Evolutionary conservation across 2,797 vertebrate genomes (phyloP).

Genomic region (Cryptoprocta ferox): DNA sequence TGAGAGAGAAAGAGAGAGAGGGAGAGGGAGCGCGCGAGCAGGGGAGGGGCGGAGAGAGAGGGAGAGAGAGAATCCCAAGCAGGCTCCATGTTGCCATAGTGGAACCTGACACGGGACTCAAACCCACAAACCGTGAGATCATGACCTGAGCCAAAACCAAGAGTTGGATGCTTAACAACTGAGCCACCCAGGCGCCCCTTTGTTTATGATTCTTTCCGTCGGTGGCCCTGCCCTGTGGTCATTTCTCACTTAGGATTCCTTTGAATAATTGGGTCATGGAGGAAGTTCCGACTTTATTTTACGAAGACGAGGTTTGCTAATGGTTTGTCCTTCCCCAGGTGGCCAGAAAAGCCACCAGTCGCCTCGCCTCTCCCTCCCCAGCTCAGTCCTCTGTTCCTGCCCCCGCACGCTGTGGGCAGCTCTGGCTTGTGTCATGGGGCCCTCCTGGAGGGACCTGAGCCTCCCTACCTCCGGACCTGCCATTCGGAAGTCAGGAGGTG

Average conservation of each 20-base stretch:
- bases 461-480: no score
- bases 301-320: not conserved
- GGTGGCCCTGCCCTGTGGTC: not conserved
- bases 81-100: no score
- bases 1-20: no score
- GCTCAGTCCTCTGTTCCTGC: not conserved
- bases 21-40: no score
- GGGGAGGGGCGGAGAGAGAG: no score
- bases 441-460: not conserved
- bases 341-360: not conserved
- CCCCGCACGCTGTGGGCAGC: fast-evolving
- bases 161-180: no score
- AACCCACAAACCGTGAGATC: no score
- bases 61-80: no score
- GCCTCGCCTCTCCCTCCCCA: not conserved
- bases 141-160: no score
- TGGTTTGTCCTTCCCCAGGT: not conserved
- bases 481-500: no score
- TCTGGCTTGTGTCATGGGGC: not conserved
- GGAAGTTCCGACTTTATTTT: not conserved
- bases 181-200: no score
- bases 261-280: not conserved
- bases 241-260: not conserved
- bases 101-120: no score
- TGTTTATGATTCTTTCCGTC: not conserved